Base-by-base conservation (phyloP, 2,113 vertebrate genomes). In the Mystacornis crossleyi region DNA sequence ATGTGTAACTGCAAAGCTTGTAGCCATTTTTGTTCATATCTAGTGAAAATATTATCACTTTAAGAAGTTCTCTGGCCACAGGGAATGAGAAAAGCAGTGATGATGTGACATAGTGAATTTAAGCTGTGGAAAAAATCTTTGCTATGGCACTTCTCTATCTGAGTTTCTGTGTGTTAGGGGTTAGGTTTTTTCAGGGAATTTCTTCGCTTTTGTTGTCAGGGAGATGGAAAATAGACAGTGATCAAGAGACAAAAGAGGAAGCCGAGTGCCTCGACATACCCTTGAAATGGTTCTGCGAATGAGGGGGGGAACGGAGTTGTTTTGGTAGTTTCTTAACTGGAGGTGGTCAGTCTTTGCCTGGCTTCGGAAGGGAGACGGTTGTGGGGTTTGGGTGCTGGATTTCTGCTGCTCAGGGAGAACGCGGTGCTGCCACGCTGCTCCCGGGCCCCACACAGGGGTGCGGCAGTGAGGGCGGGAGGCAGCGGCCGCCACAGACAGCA, bases 71-170 rank as follows among this genome's bases (percentile, higher is more conserved):
- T 64, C 16, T 47, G 43, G 61, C n/a, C 43, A 4, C 21, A 6
- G 70, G 80, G 69, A 84, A 85, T 85, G 57, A 93, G 87, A 90
- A 96, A 85, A 96, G 43, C 84, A 91, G 77, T 1, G 3, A 25
- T 57, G 77, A 81, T 62, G 82, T 57, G 89, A 79, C 58, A 64
- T 34, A 15, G 14, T 72, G 73, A 72, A 87, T 79, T 72, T 73
- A 57, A 86, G 45, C 78, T 61, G 66, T 75, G 93, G 94, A 91
- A 95, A 94, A 95, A 81, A 94, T 94, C 91, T 93, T 3, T 3
- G 84, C 81, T 82, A 58, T 85, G 91, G 38, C 43, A 57, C 40
- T 87, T 61, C 62, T 72, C 78, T 89, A 2, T 81, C 74, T 74
- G 78, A 81, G 84, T 89, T 95, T 60, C 61, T 53, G 21, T 81